Evolutionary conservation across 2,797 vertebrate species (phyloP).

Genomic region (Chromobotia macracanthus): DNA sequence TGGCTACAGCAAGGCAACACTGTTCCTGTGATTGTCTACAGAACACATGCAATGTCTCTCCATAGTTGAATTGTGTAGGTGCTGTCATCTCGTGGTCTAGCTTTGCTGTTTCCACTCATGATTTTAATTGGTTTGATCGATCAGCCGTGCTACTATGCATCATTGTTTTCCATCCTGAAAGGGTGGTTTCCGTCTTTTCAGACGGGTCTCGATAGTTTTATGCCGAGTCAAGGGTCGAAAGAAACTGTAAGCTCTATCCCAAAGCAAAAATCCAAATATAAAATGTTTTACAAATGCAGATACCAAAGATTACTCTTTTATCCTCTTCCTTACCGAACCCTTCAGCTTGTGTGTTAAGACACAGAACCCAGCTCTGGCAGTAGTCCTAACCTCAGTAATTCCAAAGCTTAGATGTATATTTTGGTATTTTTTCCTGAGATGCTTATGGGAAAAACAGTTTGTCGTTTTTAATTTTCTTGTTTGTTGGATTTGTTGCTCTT

Average conservation of each 20-base stretch:
- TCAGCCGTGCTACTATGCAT: constrained; percentile 99
- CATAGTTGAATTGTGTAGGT: constrained; percentile 16
- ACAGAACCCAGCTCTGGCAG: constrained; percentile 98
- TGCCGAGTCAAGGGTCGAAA: constrained; percentile 83
- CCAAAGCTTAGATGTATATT: constrained; percentile 99
- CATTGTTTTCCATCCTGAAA: constrained; percentile 88
- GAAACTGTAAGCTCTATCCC: constrained; percentile 98
- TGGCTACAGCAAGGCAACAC: constrained; percentile 45
- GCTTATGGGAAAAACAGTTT: constrained; percentile 73
- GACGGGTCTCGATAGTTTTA: constrained; percentile 84
- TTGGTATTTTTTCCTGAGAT: constrained; percentile 99
- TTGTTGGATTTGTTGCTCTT: constrained; percentile 94
- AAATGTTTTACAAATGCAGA: constrained; percentile 99
- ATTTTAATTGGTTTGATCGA: constrained; percentile 77
- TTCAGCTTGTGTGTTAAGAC: constrained; percentile 98
- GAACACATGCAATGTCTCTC: constrained; percentile 24
- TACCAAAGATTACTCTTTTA: constrained; percentile 96
- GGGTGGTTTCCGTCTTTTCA: constrained; percentile 78
- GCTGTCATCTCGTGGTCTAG: constrained; percentile 25
- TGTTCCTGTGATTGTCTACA: constrained; percentile 62
- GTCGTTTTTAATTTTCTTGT: constrained; percentile 87
- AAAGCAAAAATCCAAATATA: constrained; percentile 99
- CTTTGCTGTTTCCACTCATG: constrained; percentile 52
- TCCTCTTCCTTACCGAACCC: constrained; percentile 82
- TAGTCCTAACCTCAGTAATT: constrained; percentile 99